Evolutionary conservation across 2,797 vertebrate genomes (phyloP), one percentile per base, ranked within the genome.

Genomic region (Anabacerthia variegaticeps): DNA sequence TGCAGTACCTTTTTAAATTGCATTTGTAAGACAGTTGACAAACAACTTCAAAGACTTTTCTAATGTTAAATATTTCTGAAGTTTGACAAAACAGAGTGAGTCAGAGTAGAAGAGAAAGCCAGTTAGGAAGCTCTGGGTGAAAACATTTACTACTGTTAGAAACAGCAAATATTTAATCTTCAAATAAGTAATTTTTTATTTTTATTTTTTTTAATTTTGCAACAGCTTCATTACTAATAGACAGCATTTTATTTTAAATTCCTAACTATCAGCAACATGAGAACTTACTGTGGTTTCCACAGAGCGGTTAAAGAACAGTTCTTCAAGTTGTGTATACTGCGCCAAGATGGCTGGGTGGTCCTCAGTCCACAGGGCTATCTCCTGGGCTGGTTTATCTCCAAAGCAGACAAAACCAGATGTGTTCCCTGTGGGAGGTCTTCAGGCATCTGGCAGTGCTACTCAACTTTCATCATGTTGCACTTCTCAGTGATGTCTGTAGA

Each of bases 81-180:
- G 56, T 84, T 34, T 71, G 65, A 91, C 63, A 91, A 95, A 95
- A 85, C 58, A 88, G 27, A 90, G 34, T 71, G 78, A 97, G 49
- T 91, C 81, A 95, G 81, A 76, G 51, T 37, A 88, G 52, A 77
- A 68, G 41, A 89, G 36, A 46, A 92, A 89, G 66, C 46, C 73
- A 86, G 59, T 3, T 87, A 59, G 62, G 76, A 76, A 90, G 46
- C 44, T 89, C n/a, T 20, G 41, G 66, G 52, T 0, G 0, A 84
- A 96, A 91, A 85, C 26, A 71, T 67, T 84, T 90, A 32, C 72
- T 73, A 71, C 76, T 85, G 28, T 77, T 94, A 76, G 44, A 77
- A 78, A 92, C 0, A 6, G 43, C 77, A 92, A 90, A 86, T 54
- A 67, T 84, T 85, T 77, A 87, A 46, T 68, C 80, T 92, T 84